A percentile compares a stretch with the other conserved stretches of the same genome.
These are phyloP conservation scores for Onthophagus sagittarius DNA, from an alignment of 2,888 invertebrate species.

Conservation along the genomic window DNA sequence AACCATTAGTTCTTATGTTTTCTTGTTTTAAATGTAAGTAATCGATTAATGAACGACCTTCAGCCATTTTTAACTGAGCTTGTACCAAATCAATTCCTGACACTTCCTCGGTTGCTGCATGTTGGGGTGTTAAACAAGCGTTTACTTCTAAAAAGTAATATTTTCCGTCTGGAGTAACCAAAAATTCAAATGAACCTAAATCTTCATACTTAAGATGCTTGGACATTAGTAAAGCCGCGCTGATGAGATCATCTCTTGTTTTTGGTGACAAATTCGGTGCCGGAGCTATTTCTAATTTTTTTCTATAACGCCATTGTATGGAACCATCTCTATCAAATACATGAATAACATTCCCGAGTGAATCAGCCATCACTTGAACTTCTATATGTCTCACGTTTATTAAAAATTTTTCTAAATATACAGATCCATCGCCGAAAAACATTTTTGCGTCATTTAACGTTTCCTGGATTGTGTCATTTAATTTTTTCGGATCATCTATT, in stretches of 20 bases:
- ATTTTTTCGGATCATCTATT: background rate
- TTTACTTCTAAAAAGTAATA: constrained; percentile 5
- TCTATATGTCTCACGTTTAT: background rate
- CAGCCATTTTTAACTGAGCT: background rate
- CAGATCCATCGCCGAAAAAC: background rate
- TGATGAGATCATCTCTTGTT: background rate
- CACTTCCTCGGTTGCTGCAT: background rate
- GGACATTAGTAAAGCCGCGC: background rate
- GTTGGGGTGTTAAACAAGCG: background rate
- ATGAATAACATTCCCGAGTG: background rate
- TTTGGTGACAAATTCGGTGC: background rate
- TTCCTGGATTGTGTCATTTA: background rate
- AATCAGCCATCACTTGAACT: background rate
- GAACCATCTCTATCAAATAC: background rate
- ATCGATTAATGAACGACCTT: background rate
- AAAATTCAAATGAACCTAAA: constrained; percentile 1
- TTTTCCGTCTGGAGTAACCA: background rate
- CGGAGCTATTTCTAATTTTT: background rate
- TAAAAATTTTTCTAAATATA: background rate
- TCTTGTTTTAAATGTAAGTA: background rate
- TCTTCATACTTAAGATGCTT: constrained; percentile 1
- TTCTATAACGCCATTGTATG: background rate
- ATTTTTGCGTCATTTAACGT: background rate
- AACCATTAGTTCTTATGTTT: background rate
- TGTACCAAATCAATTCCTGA: background rate